These are phyloP conservation scores for Peromyscus leucopus DNA, from an alignment of 2,113 vertebrate genomes.

Conservation along the genomic window DNA sequence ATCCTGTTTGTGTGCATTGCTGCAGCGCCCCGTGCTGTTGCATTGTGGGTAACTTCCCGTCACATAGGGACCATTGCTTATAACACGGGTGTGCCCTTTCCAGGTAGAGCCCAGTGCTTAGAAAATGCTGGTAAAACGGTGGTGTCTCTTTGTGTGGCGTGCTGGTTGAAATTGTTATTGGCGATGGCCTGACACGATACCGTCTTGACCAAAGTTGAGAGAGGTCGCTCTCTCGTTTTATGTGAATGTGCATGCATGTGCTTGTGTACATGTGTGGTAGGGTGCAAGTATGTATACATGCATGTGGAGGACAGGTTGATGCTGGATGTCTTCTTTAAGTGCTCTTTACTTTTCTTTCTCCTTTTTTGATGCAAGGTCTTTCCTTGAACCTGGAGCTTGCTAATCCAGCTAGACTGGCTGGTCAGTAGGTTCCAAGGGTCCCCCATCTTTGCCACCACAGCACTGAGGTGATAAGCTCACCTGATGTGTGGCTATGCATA, in stretches of 20 bases:
- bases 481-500: background rate
- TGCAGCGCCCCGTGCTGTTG: background rate
- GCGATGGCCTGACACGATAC: background rate
- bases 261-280: background rate
- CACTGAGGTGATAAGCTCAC: too few species aligned
- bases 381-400: background rate
- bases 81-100: background rate
- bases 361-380: background rate
- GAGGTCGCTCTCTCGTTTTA: too few species aligned
- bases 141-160: background rate
- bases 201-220: rapidly evolving
- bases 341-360: background rate
- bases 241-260: background rate
- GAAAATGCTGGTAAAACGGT: background rate
- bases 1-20: background rate
- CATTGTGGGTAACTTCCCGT: background rate
- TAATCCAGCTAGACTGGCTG: background rate
- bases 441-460: background rate
- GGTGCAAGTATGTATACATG: too few species aligned
- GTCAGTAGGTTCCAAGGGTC: background rate
- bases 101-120: background rate
- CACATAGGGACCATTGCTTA: rapidly evolving
- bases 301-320: background rate
- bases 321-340: background rate
- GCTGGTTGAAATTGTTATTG: background rate